Evolutionary conservation across 2,888 invertebrate genomes (phyloP).

Genomic region (Zaprionus obscuricornis): DNA sequence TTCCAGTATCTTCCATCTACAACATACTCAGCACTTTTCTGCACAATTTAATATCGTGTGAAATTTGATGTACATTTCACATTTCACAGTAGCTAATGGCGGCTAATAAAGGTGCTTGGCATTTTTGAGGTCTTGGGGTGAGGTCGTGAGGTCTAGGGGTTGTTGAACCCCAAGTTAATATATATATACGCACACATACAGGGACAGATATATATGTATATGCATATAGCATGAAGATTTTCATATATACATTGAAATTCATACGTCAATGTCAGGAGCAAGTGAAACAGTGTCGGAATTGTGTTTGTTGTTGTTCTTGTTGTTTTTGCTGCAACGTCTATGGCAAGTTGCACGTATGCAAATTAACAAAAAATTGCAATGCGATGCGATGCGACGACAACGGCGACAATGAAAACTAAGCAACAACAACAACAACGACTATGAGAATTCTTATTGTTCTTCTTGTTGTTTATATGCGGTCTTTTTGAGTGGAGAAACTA

Average conservation of each 20-base stretch:
- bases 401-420: conserved; percentile 68
- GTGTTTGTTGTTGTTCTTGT: no score
- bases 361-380: conserved; percentile 60
- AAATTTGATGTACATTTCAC: conserved; percentile 35
- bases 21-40: conserved; percentile 28
- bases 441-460: conserved; percentile 36
- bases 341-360: conserved; percentile 53
- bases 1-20: conserved; percentile 7
- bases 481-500: conserved; percentile 24
- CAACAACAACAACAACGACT: conserved; percentile 44
- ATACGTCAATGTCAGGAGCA: conserved; percentile 72
- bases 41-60: conserved; percentile 55
- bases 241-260: conserved; percentile 37
- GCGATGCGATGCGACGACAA: conserved; percentile 26
- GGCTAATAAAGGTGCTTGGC: conserved; percentile 61
- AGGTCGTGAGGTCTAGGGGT: conserved; percentile 16
- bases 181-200: no score
- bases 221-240: conserved; percentile 21
- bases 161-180: conserved; percentile 46
- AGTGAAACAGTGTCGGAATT: conserved; percentile 17
- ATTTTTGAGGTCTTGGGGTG: conserved; percentile 23
- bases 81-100: conserved; percentile 48
- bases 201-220: conserved; percentile 29
- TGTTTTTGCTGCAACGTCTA: conserved; percentile 29
- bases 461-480: conserved; percentile 22